Base-by-base conservation (phyloP, 1,140 invertebrate species). In the Hermetia illucens region DNA sequence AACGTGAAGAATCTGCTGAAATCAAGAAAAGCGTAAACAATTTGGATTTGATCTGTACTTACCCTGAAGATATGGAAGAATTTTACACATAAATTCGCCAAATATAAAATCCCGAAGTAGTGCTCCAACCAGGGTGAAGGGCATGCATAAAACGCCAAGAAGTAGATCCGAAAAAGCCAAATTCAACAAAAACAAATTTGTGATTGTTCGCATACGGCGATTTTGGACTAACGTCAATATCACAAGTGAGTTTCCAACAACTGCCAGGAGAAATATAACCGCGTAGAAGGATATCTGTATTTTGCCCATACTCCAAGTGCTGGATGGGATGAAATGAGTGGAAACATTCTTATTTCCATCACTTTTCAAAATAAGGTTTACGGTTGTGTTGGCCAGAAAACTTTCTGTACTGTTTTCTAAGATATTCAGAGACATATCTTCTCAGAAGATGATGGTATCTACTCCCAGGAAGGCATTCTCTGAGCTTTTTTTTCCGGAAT, bases 151-250 rank as follows among this genome's bases (percentile, higher is more conserved):
- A 0, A 84, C 78, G 8, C 80, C 80, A 13, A 86, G 65, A 3
- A 87, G 60, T 24, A 87, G 69, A 58, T 86, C 82, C 1, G 77
- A 75, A 38, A 83, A 64, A 2, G 78, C 78, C 66, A 85, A 62
- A 63, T 87, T 87, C n/a, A 87, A 63, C 12, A 87, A 65, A 55
- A 84, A 85, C 19, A 86, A 75, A 52, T 87, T 85, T 3, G 83
- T 86, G 10, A 86, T 77, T 0, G 82, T 86, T 36, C 82, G 62
- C 82, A 87, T 86, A 43, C 79, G 58, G 47, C 75, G 74, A 58
- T 85, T 83, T 48, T 77, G 74, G 0, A 77, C 68, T 30, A 86
- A 57, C 0, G 82, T 85, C 5, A 80, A 66, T 27, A 86, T 72
- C 2, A 86, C 81, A 20, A 84, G 58, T 3, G 69, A 68, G 55